Conservation (phyloP, 2,888 invertebrate genomes). For the Metallyticus violacea region DNA sequence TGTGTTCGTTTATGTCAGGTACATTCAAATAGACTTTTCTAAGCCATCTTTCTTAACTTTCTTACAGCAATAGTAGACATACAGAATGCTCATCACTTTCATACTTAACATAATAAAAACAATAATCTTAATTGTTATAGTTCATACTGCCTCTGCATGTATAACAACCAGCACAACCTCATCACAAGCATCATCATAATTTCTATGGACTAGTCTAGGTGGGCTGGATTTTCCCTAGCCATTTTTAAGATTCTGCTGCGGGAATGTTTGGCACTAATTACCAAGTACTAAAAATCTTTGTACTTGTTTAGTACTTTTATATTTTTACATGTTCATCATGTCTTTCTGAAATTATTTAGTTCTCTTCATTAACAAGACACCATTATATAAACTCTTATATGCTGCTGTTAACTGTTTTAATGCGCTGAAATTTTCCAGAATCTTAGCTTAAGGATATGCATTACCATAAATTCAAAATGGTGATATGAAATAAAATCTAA, state of each 20-base stretch:
- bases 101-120: neutral
- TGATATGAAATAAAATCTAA: neutral
- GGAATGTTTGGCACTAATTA: neutral
- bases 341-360: too few relatives aligned
- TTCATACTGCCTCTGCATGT: neutral
- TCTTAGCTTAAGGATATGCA: neutral
- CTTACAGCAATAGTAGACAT: neutral
- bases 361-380: neutral
- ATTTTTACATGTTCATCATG: neutral
- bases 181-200: neutral
- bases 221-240: neutral
- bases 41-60: neutral
- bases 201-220: neutral
- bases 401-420: neutral
- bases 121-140: neutral
- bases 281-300: neutral
- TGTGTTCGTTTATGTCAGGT: neutral
- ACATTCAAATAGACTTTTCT: neutral
- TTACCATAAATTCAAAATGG: too few relatives aligned
- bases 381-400: neutral
- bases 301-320: neutral
- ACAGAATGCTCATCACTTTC: neutral
- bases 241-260: neutral
- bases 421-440: neutral
- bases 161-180: neutral